Evolutionary conservation across 2,113 vertebrate species (phyloP).

Genomic region (Cyanoliseus patagonus): DNA sequence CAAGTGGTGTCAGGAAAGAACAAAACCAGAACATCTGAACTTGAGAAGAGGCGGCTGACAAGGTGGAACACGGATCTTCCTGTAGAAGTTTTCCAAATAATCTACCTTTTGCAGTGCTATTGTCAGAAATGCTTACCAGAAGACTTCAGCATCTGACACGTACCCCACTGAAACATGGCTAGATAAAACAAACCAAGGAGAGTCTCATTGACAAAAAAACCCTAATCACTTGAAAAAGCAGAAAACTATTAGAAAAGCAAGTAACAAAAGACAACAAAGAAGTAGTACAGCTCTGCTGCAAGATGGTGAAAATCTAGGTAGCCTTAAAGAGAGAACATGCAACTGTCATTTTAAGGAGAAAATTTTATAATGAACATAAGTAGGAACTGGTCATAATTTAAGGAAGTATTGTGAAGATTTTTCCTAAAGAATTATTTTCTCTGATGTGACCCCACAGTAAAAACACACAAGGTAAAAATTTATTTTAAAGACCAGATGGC

Average conservation of each 20-base stretch:
- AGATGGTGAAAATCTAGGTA: neutral
- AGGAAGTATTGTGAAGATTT: neutral
- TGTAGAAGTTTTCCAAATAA: constrained; percentile 53
- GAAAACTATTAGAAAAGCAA: neutral
- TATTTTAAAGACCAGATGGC: neutral
- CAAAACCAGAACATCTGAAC: constrained; percentile 6
- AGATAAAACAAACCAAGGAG: neutral
- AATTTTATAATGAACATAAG: neutral
- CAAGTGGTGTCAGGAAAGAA: neutral
- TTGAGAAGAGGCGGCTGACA: constrained; percentile 20
- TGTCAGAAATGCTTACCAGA: constrained; percentile 57
- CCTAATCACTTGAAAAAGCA: constrained; percentile 34
- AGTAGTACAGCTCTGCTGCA: neutral
- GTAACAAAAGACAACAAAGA: neutral
- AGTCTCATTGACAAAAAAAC: neutral
- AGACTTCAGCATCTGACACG: constrained; percentile 61
- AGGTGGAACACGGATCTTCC: neutral
- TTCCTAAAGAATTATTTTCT: neutral
- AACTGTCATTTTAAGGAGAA: neutral
- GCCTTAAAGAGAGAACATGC: neutral
- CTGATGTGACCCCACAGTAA: neutral
- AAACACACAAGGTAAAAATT: neutral
- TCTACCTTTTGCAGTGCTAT: constrained; percentile 41
- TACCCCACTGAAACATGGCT: constrained; percentile 41
- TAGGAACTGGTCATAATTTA: neutral